These are phyloP conservation scores for Pimpla rufipes DNA, from an alignment of 2,888 invertebrate species.

Conservation along the genomic window DNA sequence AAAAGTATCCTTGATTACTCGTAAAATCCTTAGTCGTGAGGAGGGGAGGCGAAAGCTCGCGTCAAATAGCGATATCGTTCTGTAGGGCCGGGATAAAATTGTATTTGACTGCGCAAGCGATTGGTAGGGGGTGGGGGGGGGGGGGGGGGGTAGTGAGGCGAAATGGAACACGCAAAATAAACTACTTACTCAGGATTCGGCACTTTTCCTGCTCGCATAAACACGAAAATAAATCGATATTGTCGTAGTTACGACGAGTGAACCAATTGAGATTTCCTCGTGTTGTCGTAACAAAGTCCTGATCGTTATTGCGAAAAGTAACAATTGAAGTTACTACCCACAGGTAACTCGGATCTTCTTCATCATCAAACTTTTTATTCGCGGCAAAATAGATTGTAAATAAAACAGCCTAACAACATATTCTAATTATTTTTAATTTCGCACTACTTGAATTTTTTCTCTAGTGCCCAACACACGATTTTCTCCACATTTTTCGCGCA, in stretches of 20 bases:
- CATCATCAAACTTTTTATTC: neutral
- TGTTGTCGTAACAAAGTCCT: neutral
- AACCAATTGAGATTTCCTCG: constrained; percentile 7
- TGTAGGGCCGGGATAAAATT: constrained; percentile 10
- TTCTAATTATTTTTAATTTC: neutral
- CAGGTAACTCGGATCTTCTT: too few relatives aligned
- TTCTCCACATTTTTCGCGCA: too few relatives aligned
- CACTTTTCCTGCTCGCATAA: constrained; percentile 7
- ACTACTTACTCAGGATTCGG: too few relatives aligned
- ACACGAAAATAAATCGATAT: constrained; percentile 14
- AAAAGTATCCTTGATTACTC: constrained; percentile 58
- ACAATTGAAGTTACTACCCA: neutral
- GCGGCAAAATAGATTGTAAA: neutral
- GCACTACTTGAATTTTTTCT: too few relatives aligned
- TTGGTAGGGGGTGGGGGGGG: too few relatives aligned
- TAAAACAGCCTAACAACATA: neutral
- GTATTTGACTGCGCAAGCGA: constrained; percentile 17
- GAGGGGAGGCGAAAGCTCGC: constrained; percentile 25
- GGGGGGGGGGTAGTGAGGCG: too few relatives aligned
- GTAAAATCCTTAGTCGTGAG: constrained; percentile 39
- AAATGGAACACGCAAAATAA: too few relatives aligned
- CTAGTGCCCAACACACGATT: too few relatives aligned
- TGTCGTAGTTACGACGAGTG: neutral
- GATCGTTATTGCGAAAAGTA: neutral
- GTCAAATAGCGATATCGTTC: constrained; percentile 30